Conservation (phyloP, 2,888 invertebrate genomes). For the Digitonthophagus gazella region DNA sequence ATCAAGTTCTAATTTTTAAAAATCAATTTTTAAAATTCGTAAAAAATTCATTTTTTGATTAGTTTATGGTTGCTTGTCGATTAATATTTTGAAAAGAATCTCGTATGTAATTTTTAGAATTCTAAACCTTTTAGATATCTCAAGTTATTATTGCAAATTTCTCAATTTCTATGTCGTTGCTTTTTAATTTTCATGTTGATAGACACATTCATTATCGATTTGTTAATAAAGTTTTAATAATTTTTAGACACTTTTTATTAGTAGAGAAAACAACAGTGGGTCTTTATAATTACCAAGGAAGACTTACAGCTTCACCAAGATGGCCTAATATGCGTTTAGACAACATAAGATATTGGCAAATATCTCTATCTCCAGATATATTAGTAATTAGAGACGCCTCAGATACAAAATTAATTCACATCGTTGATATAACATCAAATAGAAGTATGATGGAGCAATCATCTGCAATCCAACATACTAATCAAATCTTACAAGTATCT, state of each 20-base stretch:
- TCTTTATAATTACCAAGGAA: slow-evolving; percentile 91
- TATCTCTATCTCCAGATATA: slow-evolving; percentile 84
- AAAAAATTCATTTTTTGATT: too few relatives aligned
- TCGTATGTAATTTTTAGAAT: too few relatives aligned
- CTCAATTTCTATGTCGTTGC: too few relatives aligned
- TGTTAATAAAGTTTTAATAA: neutral
- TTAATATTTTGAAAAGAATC: too few relatives aligned
- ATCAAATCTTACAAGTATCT: slow-evolving; percentile 77
- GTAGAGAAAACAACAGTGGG: slow-evolving; percentile 82
- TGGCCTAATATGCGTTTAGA: slow-evolving; percentile 85
- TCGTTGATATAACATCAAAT: slow-evolving; percentile 79
- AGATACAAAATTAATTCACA: slow-evolving; percentile 80
- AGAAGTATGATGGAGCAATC: slow-evolving; percentile 73
- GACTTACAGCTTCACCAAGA: slow-evolving; percentile 78
- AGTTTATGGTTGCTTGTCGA: too few relatives aligned
- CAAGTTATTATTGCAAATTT: too few relatives aligned
- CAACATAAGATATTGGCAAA: slow-evolving; percentile 68
- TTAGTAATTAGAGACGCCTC: slow-evolving; percentile 81
- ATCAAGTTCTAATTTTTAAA: too few relatives aligned
- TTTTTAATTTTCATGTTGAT: too few relatives aligned
- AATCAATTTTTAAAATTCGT: too few relatives aligned
- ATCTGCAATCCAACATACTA: slow-evolving; percentile 71
- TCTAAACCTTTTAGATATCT: too few relatives aligned
- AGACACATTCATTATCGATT: too few relatives aligned
- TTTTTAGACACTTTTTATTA: slow-evolving; percentile 79